Conservation (phyloP, 1,140 invertebrate genomes). For the Mesaphorura yosii region DNA sequence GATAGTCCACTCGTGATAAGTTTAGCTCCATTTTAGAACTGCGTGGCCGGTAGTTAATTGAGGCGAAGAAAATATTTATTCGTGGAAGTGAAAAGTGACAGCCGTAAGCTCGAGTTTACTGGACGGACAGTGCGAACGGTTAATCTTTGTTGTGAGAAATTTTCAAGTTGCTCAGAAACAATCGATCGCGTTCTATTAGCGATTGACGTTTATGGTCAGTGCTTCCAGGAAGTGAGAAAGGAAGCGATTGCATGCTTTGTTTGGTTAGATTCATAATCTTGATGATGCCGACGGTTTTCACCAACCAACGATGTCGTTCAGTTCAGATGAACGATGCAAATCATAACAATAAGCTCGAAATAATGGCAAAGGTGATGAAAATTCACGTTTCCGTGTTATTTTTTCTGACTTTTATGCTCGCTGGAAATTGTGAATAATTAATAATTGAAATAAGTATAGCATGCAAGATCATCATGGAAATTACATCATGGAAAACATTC, state of each 20-base stretch:
- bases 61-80: background rate
- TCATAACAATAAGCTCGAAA: background rate
- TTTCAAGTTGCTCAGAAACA: background rate
- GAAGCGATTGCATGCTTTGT: background rate
- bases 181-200: background rate
- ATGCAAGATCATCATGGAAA: no score
- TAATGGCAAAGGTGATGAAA: background rate
- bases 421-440: no score
- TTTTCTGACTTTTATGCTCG: no score
- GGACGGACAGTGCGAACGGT: background rate
- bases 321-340: background rate
- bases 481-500: no score
- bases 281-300: background rate
- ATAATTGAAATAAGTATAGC: no score
- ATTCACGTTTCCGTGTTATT: no score
- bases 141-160: background rate
- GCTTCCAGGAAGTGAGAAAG: background rate
- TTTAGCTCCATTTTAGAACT: slow-evolving; percentile 18
- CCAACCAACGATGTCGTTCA: no score
- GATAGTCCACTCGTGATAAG: slow-evolving; percentile 27
- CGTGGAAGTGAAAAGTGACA: background rate
- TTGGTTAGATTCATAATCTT: no score
- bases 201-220: background rate
- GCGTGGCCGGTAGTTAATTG: no score
- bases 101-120: background rate